Evolutionary conservation across 2,888 invertebrate species (phyloP).

Genomic region (Agriopis aurantiaria): DNA sequence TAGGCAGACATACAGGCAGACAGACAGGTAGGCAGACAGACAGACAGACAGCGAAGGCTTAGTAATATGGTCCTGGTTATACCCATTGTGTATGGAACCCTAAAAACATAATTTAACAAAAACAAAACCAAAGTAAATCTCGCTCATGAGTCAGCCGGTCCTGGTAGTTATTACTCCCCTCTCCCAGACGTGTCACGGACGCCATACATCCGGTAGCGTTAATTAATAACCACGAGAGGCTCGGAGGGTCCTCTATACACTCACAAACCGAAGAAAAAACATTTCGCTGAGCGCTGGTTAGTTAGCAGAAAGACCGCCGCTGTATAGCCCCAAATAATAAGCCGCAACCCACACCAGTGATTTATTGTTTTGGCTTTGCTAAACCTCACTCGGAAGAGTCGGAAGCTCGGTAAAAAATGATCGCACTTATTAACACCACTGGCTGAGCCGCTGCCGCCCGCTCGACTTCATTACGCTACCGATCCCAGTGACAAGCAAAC

Average conservation of each 20-base stretch:
- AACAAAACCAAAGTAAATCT: constrained; percentile 10
- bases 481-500: constrained; percentile 59
- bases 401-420: constrained; percentile 82
- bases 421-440: constrained; percentile 81
- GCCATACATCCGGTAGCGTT: constrained; percentile 65
- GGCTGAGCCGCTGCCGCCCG: constrained; percentile 59
- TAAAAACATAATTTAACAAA: neutral
- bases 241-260: constrained; percentile 53
- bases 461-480: constrained; percentile 71
- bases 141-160: constrained; percentile 49
- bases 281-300: constrained; percentile 71
- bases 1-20: too few species aligned
- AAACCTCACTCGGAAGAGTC: constrained; percentile 80
- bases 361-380: constrained; percentile 83
- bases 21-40: too few species aligned
- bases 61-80: too few species aligned
- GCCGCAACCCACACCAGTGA: constrained; percentile 75
- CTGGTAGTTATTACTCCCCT: constrained; percentile 59
- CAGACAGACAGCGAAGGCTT: too few species aligned
- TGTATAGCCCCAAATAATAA: constrained; percentile 80
- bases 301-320: constrained; percentile 73
- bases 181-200: constrained; percentile 65
- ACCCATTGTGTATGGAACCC: neutral
- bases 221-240: constrained; percentile 75
- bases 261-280: constrained; percentile 68